Percentiles rank a stretch among this genome's conserved stretches.
phyloP scores from a whole-genome alignment of 2,888 invertebrate genomes.

The Plebejus argus region DNA sequence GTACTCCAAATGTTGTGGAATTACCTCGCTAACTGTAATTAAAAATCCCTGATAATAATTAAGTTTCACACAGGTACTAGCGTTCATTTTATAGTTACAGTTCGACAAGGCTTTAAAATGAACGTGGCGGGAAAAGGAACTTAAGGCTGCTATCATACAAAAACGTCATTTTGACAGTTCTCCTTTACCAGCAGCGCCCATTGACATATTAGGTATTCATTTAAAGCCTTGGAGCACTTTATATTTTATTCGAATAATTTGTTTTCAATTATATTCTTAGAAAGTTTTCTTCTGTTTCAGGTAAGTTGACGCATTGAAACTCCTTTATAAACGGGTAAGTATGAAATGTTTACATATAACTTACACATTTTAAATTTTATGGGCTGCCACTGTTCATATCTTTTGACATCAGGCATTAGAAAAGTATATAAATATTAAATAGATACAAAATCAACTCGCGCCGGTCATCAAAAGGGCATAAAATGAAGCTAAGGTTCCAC shows the following conservation, averaged over 20 bases:
- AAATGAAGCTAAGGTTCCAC: not conserved
- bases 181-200: too few relatives aligned
- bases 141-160: too few relatives aligned
- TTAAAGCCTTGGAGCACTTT: too few relatives aligned
- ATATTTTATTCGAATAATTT: not conserved
- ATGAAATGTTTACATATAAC: not conserved
- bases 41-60: not conserved
- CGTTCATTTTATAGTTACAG: not conserved
- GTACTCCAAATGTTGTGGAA: conserved; percentile 4
- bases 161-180: too few relatives aligned
- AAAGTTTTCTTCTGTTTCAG: conserved; percentile 10
- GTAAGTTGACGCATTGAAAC: conserved; percentile 7
- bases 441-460: not conserved
- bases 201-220: too few relatives aligned
- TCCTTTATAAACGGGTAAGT: not conserved
- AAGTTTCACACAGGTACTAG: not conserved
- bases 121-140: too few relatives aligned
- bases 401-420: not conserved
- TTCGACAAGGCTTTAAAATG: too few relatives aligned
- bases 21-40: not conserved
- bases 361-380: not conserved
- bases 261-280: not conserved
- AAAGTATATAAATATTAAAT: not conserved
- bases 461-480: not conserved
- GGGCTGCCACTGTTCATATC: not conserved